Conservation (phyloP, 2,797 vertebrate genomes). For the Chrysocyon brachyurus region DNA sequence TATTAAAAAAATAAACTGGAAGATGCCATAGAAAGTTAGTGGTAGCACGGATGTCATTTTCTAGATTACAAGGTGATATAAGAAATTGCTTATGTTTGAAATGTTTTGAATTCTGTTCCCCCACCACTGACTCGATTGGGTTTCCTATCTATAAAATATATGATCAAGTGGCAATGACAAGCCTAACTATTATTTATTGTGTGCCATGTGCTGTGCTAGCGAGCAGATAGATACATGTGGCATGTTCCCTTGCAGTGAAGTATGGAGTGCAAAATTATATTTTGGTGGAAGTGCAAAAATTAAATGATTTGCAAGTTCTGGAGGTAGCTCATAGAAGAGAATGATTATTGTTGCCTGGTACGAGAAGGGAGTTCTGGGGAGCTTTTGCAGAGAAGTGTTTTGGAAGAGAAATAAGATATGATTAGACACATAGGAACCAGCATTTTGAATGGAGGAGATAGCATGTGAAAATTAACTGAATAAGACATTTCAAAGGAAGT, state of each 20-base stretch:
- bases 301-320: not conserved
- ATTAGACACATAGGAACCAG: not conserved
- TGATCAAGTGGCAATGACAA: not conserved
- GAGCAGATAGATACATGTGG: not conserved
- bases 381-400: not conserved
- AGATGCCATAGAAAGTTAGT: not conserved
- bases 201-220: not conserved
- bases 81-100: slow-evolving; percentile 44
- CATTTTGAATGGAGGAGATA: slow-evolving; percentile 10
- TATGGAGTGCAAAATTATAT: not conserved
- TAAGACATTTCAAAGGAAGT: not conserved
- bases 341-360: not conserved
- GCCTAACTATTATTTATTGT: not conserved
- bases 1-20: not conserved
- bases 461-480: not conserved
- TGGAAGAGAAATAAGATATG: not conserved
- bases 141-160: not conserved
- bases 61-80: not conserved
- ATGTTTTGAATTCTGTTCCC: not conserved
- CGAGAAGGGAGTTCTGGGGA: not conserved
- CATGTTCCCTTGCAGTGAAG: not conserved
- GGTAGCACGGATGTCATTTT: not conserved
- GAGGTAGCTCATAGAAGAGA: not conserved
- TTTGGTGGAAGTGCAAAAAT: not conserved
- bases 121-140: not conserved